These are phyloP conservation scores for Agapornis canus DNA, from an alignment of 2,797 vertebrate genomes.

Conservation along the genomic window DNA sequence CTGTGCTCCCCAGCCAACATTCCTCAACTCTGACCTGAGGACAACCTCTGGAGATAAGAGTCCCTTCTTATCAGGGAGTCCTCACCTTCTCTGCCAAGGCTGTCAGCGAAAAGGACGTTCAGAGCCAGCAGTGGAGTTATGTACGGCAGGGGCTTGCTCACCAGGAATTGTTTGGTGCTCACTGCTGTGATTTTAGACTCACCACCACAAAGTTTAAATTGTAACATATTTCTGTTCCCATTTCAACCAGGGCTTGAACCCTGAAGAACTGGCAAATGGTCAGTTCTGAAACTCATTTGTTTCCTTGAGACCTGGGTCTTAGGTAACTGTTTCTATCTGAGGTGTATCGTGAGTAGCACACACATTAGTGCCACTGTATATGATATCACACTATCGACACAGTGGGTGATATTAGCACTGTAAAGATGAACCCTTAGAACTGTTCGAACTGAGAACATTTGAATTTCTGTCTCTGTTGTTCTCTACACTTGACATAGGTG, in stretches of 20 bases:
- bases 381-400: neutral
- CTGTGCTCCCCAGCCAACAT: neutral
- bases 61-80: slow-evolving; percentile 20
- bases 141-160: neutral
- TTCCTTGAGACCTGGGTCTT: neutral
- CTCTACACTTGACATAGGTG: neutral
- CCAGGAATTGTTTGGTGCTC: neutral
- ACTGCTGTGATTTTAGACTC: neutral
- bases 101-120: neutral
- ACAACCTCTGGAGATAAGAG: slow-evolving; percentile 60
- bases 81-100: slow-evolving; percentile 8
- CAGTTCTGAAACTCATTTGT: neutral
- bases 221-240: neutral
- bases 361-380: neutral
- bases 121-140: neutral
- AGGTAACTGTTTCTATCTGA: neutral
- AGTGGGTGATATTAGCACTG: neutral
- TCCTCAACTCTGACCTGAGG: slow-evolving; percentile 52
- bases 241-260: neutral
- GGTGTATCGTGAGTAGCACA: rapidly evolving
- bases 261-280: neutral
- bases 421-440: neutral
- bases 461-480: neutral
- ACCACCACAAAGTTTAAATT: neutral
- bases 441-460: neutral